These are phyloP conservation scores for Chrysomallon squamiferum DNA, from an alignment of 1,140 invertebrate species.

Conservation along the genomic window DNA sequence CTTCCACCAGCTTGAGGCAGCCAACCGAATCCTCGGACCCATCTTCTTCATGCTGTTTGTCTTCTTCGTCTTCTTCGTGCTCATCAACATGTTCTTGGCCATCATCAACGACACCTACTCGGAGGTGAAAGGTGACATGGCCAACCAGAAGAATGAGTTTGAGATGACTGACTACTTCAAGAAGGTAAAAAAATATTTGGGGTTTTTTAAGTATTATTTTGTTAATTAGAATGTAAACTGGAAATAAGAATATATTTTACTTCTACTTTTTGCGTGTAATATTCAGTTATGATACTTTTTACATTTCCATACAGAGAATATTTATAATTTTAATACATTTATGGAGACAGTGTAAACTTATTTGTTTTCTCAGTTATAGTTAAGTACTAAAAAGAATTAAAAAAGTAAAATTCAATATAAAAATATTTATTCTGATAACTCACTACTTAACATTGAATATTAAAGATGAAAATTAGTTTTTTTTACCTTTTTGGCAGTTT, in stretches of 20 bases:
- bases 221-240: background rate
- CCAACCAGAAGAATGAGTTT: conserved; percentile 72
- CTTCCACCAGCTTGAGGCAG: conserved; percentile 75
- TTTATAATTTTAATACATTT: too few relatives aligned
- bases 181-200: conserved; percentile 43
- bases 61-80: conserved; percentile 82
- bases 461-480: too few relatives aligned
- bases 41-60: conserved; percentile 81
- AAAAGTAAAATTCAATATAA: too few relatives aligned
- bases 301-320: too few relatives aligned
- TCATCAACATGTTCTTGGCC: conserved; percentile 85
- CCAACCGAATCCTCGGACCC: conserved; percentile 78
- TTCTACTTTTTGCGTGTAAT: background rate
- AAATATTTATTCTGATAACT: too few relatives aligned
- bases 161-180: conserved; percentile 73
- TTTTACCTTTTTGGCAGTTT: too few relatives aligned
- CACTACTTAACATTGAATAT: too few relatives aligned
- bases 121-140: conserved; percentile 73
- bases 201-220: background rate
- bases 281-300: too few relatives aligned
- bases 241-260: background rate
- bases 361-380: too few relatives aligned
- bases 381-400: too few relatives aligned
- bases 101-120: conserved; percentile 79
- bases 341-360: too few relatives aligned